These are phyloP conservation scores for Latrodectus hesperus DNA, from an alignment of 2,888 invertebrate genomes.

Conservation along the genomic window DNA sequence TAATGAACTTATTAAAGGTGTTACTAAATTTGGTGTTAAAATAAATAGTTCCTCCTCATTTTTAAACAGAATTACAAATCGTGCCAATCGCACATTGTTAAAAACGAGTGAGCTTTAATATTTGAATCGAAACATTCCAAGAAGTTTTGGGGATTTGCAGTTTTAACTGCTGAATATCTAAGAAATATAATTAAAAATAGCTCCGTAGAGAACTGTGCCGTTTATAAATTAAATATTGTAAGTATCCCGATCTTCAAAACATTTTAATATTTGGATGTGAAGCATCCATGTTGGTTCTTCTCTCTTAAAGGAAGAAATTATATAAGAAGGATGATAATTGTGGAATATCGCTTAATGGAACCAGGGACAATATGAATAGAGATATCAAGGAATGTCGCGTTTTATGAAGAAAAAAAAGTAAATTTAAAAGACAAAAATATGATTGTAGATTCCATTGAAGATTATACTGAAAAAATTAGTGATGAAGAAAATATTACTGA, in stretches of 20 bases:
- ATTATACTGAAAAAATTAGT: not conserved
- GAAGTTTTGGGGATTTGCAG: conserved; percentile 70
- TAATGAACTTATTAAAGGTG: conserved; percentile 21
- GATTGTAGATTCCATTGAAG: not conserved
- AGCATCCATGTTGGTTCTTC: conserved; percentile 52
- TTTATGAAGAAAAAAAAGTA: no score
- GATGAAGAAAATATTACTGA: not conserved
- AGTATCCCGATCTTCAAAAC: conserved; percentile 43
- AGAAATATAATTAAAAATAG: conserved; percentile 65
- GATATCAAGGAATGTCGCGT: not conserved
- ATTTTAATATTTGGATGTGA: conserved; percentile 3
- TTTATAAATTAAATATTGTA: conserved; percentile 58
- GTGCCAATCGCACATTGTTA: conserved; percentile 70
- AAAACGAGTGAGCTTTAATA: conserved; percentile 57
- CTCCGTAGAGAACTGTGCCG: conserved; percentile 28
- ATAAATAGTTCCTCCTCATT: conserved; percentile 64
- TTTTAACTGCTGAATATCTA: conserved; percentile 53
- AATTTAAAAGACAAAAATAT: no score
- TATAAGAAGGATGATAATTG: conserved; percentile 42
- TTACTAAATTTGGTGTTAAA: conserved; percentile 60
- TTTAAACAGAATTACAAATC: conserved; percentile 70
- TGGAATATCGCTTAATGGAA: conserved; percentile 67
- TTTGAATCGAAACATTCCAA: conserved; percentile 51
- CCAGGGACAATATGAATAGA: not conserved
- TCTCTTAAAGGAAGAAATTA: conserved; percentile 47